phyloP scores from a whole-genome alignment of 1,140 invertebrate species.

The Ceratitis capitata region DNA sequence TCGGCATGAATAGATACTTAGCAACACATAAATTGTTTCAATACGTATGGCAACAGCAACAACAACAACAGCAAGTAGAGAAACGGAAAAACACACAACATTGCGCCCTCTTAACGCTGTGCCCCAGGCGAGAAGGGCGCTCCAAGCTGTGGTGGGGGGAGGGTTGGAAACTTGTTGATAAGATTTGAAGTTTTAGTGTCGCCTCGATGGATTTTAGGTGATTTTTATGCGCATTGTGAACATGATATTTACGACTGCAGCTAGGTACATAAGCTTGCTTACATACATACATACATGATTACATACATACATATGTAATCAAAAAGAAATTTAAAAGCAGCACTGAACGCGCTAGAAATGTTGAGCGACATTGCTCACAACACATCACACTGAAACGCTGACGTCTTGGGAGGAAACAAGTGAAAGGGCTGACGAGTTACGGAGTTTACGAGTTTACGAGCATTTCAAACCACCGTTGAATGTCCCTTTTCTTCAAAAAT shows the following conservation, averaged over 20 bases:
- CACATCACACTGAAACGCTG: not conserved
- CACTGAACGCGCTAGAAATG: not conserved
- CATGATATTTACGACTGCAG: constrained; percentile 38
- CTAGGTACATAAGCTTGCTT: too few relatives aligned
- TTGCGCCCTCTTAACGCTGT: not conserved
- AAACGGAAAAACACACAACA: too few relatives aligned
- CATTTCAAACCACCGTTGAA: not conserved
- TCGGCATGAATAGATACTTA: not conserved
- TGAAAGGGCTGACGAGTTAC: not conserved
- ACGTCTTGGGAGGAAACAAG: not conserved
- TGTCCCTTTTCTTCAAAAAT: constrained; percentile 27
- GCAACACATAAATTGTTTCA: constrained; percentile 31
- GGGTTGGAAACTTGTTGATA: constrained; percentile 33
- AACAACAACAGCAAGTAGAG: not conserved
- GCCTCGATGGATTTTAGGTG: constrained; percentile 52
- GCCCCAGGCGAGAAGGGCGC: not conserved
- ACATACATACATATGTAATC: too few relatives aligned
- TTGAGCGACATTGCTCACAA: too few relatives aligned
- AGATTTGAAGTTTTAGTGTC: constrained; percentile 36
- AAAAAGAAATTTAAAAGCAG: too few relatives aligned
- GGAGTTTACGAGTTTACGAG: not conserved
- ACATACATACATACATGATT: too few relatives aligned
- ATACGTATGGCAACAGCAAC: not conserved
- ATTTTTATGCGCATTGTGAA: constrained; percentile 55
- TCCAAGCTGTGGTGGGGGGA: too few relatives aligned